Evolutionary conservation across 2,888 invertebrate genomes (phyloP).

Genomic region (Rotaria sp.): DNA sequence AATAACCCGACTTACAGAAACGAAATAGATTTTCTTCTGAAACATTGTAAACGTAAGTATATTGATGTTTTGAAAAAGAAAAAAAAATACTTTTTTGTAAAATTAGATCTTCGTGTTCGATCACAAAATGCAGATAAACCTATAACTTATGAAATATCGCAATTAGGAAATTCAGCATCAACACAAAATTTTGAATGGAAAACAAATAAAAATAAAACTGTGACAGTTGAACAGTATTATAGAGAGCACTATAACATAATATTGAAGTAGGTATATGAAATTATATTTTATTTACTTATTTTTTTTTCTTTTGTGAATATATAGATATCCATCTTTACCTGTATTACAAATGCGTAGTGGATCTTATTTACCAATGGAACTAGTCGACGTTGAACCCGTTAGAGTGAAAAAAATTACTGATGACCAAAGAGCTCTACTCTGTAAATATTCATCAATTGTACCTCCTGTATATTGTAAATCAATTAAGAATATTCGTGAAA

Average conservation of each 20-base stretch:
- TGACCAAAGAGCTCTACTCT: slow-evolving; percentile 11
- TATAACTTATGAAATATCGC: not conserved
- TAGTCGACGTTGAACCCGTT: slow-evolving; percentile 29
- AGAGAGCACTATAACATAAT: not conserved
- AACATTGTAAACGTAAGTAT: not conserved
- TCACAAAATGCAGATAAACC: not conserved
- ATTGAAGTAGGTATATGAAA: not conserved
- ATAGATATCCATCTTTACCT: not conserved
- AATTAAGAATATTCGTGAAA: not conserved
- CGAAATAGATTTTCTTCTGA: not conserved
- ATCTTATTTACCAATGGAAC: slow-evolving; percentile 35
- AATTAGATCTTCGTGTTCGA: not conserved
- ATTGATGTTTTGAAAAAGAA: no score
- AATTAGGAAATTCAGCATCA: not conserved
- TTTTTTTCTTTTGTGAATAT: not conserved
- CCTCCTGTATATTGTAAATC: not conserved
- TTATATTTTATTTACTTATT: not conserved
- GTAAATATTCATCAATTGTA: not conserved
- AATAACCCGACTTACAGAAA: not conserved
- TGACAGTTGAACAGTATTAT: not conserved
- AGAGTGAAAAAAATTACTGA: slow-evolving; percentile 32
- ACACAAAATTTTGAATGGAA: not conserved
- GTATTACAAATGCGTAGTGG: slow-evolving; percentile 1
- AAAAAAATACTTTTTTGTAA: not conserved
- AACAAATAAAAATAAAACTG: not conserved